Percentiles rank a stretch among this genome's conserved stretches.
Evolutionary conservation across 2,888 invertebrate species (phyloP).

Genomic region (Hedya salicella): DNA sequence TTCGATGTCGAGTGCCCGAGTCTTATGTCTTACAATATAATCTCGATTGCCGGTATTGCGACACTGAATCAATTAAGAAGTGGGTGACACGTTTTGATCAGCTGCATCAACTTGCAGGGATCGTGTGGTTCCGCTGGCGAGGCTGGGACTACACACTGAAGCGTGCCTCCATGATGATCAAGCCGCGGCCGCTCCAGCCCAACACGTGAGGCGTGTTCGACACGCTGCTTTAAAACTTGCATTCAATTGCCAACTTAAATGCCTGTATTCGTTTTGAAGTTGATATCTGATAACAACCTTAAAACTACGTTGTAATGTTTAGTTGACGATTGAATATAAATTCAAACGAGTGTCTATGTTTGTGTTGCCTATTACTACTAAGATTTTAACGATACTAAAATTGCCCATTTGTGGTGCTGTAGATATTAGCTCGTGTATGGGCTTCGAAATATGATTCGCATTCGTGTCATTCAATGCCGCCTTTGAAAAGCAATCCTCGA

Average conservation of each 20-base stretch:
- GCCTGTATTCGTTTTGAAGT: constrained; percentile 10
- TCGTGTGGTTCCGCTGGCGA: constrained; percentile 98
- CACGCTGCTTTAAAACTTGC: constrained; percentile 21
- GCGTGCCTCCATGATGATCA: constrained; percentile 96
- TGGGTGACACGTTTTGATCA: background rate
- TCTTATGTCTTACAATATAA: too few species aligned
- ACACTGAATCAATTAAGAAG: too few species aligned
- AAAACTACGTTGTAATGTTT: background rate
- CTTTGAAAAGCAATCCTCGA: constrained; percentile 31
- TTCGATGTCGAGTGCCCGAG: too few species aligned
- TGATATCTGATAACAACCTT: constrained; percentile 12
- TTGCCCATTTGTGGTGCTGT: constrained; percentile 26
- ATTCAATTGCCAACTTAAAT: constrained; percentile 23
- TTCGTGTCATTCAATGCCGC: constrained; percentile 28
- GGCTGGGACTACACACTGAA: constrained; percentile 97
- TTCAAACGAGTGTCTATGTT: constrained; percentile 24
- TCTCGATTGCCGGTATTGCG: too few species aligned
- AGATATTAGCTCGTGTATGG: constrained; percentile 21
- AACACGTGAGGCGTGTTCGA: constrained; percentile 69
- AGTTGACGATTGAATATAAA: constrained; percentile 18
- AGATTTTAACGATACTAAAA: constrained; percentile 25
- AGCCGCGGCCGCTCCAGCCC: constrained; percentile 88
- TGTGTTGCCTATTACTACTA: constrained; percentile 23
- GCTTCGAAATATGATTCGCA: constrained; percentile 16
- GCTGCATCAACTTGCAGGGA: constrained; percentile 83